phyloP scores from a whole-genome alignment of 2,113 vertebrate genomes.

The Erpornis zantholeuca region DNA sequence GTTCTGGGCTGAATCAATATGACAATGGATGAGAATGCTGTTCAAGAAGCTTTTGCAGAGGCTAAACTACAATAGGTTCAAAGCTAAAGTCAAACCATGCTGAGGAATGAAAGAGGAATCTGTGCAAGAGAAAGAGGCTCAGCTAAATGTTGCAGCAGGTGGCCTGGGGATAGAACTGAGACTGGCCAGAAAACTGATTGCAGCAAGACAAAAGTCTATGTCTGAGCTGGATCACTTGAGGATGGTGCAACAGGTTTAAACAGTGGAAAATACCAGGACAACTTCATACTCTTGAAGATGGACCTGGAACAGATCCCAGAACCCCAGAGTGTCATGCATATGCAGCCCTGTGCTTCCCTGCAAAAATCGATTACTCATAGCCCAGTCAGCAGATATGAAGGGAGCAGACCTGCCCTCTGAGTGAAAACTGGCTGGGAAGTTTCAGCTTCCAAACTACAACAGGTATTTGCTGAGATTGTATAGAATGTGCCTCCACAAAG shows the following conservation, averaged over 20 bases:
- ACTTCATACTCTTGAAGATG: not conserved
- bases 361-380: not conserved
- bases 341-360: not conserved
- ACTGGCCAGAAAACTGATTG: not conserved
- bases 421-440: not conserved
- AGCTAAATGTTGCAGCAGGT: not conserved
- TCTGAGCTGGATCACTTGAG: not conserved
- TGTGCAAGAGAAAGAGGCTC: not conserved
- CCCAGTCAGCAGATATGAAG: not conserved
- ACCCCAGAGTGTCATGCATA: not conserved
- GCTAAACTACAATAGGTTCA: not conserved
- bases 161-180: not conserved
- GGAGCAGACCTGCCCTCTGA: not conserved
- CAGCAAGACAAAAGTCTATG: not conserved
- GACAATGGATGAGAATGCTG: not conserved
- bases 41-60: not conserved
- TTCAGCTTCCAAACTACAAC: not conserved
- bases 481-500: not conserved
- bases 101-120: not conserved
- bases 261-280: not conserved
- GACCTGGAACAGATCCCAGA: not conserved
- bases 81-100: not conserved
- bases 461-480: not conserved
- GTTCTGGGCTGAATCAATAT: not conserved
- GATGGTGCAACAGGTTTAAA: not conserved